Evolutionary conservation across 2,797 vertebrate species (phyloP), one percentile per base, ranked within the genome.

Genomic region (Urocyon cinereoargenteus): DNA sequence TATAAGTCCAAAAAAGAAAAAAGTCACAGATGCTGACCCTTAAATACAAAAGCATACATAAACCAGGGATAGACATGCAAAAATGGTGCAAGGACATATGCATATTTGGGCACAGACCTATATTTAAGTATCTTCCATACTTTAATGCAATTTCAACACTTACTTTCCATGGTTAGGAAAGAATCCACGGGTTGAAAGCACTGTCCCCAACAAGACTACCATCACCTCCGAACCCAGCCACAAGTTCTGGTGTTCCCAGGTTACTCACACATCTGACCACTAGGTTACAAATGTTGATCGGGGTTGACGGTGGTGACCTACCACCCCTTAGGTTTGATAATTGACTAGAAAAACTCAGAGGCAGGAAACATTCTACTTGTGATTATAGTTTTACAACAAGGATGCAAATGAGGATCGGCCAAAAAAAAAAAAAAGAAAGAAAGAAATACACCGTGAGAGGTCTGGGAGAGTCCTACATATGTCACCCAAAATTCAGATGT

Each of bases 231-330:
- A 28, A 5, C 26, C 7, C 36, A 81, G 34, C 11, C 24, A 24
- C 16, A 70, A 77, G 21, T 59, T 61, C 28, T 36, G 16, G 16
- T 31, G 6, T 62, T 81, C 21, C 40, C 10, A 88, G 11, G 31
- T 1, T 40, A 40, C 40, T 1, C 57, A 22, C 10, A 21, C 14
- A 78, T 49, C 22, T 77, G 36, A 92, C 13, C 26, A 40, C 3
- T 0, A 11, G 26, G 4, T 21, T 77, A 49, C 1, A 55, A 55
- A 36, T 19, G 7, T 45, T 45, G 40, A 2, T 0, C 15, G 3
- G 22, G 24, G 22, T 6, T 21, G 62, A 26, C 15, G 5, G 53
- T 26, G 31, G 8, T 34, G 40, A 45, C 19, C 14, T 3, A 12
- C 45, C 45, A 53, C 26, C 5, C 6, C 1, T 55, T 13, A 51